These are phyloP conservation scores for Argyrosomus japonicus DNA, from an alignment of 2,113 vertebrate genomes.

Conservation along the genomic window DNA sequence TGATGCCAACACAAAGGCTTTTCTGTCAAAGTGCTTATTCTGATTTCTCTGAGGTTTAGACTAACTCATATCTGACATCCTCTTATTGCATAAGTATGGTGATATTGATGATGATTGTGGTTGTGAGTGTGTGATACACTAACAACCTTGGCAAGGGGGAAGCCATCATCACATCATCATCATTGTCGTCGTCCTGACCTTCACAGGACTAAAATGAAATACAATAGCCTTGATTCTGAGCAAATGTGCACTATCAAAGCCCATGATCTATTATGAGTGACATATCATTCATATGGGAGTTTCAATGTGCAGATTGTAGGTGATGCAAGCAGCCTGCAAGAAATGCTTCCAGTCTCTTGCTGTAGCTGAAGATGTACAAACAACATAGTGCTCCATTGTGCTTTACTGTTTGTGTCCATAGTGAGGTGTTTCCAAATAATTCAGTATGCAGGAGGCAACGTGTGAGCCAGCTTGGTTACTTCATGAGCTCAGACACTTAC, in stretches of 20 bases:
- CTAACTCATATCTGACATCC: conserved; percentile 44
- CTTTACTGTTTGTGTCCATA: conserved; percentile 19
- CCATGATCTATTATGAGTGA: conserved; percentile 62
- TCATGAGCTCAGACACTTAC: conserved; percentile 17
- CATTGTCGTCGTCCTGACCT: conserved; percentile 39
- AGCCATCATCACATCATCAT: conserved; percentile 23
- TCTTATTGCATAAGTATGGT: conserved; percentile 32
- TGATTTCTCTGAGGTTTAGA: conserved; percentile 36
- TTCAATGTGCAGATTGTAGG: conserved; percentile 52
- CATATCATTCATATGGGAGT: conserved; percentile 58
- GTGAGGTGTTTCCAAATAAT: neutral
- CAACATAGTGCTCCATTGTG: conserved; percentile 26
- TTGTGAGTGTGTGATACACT: neutral
- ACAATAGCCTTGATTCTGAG: conserved; percentile 60
- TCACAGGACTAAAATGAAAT: conserved; percentile 36
- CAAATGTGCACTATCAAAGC: conserved; percentile 59
- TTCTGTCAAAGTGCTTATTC: conserved; percentile 39
- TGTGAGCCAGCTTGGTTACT: neutral
- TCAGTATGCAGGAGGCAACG: neutral
- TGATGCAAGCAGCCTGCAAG: conserved; percentile 76
- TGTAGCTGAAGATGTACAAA: conserved; percentile 46
- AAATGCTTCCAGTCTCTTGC: conserved; percentile 30
- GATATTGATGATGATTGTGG: conserved; percentile 18
- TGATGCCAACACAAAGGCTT: conserved; percentile 39
- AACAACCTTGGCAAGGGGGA: conserved; percentile 52